Percentiles rank a stretch among this genome's conserved stretches.
Conservation (phyloP, 2,113 vertebrate species). For the Miniopterus natalensis region DNA sequence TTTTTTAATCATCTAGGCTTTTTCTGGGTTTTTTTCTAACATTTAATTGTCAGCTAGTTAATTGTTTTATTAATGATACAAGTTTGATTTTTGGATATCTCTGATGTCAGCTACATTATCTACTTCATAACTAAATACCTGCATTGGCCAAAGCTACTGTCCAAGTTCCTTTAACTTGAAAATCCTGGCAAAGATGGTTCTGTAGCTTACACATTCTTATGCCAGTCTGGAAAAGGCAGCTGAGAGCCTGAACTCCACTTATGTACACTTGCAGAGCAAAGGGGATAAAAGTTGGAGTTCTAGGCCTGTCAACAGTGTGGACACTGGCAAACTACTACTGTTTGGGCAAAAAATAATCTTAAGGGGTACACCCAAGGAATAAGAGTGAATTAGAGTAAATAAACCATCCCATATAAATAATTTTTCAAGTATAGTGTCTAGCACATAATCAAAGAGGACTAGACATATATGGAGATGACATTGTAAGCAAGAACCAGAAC, state of each 20-base stretch:
- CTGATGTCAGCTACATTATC: not conserved
- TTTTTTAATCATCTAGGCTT: not conserved
- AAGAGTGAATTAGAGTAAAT: constrained; percentile 12
- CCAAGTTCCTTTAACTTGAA: constrained; percentile 28
- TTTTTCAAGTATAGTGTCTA: constrained; percentile 27
- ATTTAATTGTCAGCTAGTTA: not conserved
- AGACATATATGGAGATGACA: not conserved
- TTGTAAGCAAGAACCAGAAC: not conserved
- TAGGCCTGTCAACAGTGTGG: not conserved
- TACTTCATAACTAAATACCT: not conserved
- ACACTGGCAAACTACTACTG: not conserved
- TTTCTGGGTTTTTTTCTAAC: not conserved
- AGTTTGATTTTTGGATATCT: constrained; percentile 15
- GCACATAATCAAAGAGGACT: not conserved
- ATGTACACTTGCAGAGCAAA: not conserved
- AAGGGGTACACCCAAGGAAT: not conserved
- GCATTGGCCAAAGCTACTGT: not conserved
- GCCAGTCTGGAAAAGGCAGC: not conserved
- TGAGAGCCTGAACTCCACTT: not conserved
- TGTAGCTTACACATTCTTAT: constrained; percentile 14
- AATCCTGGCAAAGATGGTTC: constrained; percentile 33
- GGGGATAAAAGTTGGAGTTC: not conserved
- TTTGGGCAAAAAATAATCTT: not conserved
- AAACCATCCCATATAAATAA: constrained; percentile 7
- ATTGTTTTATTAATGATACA: constrained; percentile 12